Evolutionary conservation across 1,140 invertebrate genomes (phyloP).

Genomic region (Oryzaephilus surinamensis): DNA sequence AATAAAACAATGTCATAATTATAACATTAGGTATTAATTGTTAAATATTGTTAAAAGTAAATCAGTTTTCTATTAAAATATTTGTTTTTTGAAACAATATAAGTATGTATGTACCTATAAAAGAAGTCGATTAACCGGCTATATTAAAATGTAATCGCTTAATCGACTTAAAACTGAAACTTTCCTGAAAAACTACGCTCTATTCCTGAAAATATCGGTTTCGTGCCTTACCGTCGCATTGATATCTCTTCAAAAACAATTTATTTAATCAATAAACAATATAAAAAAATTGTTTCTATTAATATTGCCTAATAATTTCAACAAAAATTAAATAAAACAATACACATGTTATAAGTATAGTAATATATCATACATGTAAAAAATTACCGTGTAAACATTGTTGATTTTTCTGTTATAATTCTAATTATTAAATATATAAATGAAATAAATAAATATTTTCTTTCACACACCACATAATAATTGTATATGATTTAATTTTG

Average conservation of each 20-base stretch:
- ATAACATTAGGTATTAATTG: too few relatives aligned
- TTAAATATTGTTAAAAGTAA: too few relatives aligned
- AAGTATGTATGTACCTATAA: too few relatives aligned
- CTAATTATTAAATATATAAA: slow-evolving; percentile 9
- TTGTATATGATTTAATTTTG: too few relatives aligned
- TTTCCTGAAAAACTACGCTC: neutral
- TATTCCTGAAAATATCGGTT: neutral
- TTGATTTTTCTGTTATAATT: slow-evolving; percentile 12
- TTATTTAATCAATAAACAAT: neutral
- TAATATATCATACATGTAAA: neutral
- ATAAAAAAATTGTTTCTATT: neutral
- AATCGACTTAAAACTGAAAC: too few relatives aligned
- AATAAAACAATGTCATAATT: too few relatives aligned
- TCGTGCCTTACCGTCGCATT: slow-evolving; percentile 12
- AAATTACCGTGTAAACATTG: slow-evolving; percentile 15
- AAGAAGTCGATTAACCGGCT: too few relatives aligned
- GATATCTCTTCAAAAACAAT: slow-evolving; percentile 1
- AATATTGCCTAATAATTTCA: neutral
- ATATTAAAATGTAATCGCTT: too few relatives aligned
- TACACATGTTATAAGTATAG: slow-evolving; percentile 1
- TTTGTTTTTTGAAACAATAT: too few relatives aligned
- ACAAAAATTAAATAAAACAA: neutral
- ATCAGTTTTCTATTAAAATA: neutral
- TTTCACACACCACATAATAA: too few relatives aligned
- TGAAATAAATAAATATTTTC: slow-evolving; percentile 9